Conservation (phyloP, 2,888 invertebrate species). For the Mythimna impura region DNA sequence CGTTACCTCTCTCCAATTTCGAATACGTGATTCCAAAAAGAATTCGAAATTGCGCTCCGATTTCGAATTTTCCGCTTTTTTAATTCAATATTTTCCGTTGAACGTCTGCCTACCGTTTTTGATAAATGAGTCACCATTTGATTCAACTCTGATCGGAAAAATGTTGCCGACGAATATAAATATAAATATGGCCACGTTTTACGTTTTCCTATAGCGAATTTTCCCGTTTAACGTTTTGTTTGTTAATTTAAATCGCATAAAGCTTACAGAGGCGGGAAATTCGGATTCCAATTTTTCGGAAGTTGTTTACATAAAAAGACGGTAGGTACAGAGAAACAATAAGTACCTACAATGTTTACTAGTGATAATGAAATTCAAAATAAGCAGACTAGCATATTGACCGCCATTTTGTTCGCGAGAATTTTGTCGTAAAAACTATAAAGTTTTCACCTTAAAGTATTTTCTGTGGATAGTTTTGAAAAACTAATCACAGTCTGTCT, state of each 20-base stretch:
- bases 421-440: no score
- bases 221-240: constrained; percentile 14
- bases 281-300: not conserved
- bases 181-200: constrained; percentile 7
- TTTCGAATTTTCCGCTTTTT: constrained; percentile 47
- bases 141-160: constrained; percentile 22
- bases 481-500: no score
- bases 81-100: constrained; percentile 44
- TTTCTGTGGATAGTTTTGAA: no score
- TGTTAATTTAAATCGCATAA: constrained; percentile 15
- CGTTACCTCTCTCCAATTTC: constrained; percentile 37
- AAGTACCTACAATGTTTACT: not conserved
- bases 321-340: constrained; percentile 13
- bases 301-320: not conserved
- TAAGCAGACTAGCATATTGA: not conserved
- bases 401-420: no score
- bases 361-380: not conserved
- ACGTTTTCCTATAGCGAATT: constrained; percentile 12
- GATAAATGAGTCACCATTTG: constrained; percentile 48
- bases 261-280: not conserved
- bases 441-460: no score
- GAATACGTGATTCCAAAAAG: constrained; percentile 36
- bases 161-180: constrained; percentile 21
- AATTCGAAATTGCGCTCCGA: constrained; percentile 35
- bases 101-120: constrained; percentile 38